Base-by-base conservation (phyloP, 2,888 invertebrate genomes). In the Lasioglossum zephyrum region DNA sequence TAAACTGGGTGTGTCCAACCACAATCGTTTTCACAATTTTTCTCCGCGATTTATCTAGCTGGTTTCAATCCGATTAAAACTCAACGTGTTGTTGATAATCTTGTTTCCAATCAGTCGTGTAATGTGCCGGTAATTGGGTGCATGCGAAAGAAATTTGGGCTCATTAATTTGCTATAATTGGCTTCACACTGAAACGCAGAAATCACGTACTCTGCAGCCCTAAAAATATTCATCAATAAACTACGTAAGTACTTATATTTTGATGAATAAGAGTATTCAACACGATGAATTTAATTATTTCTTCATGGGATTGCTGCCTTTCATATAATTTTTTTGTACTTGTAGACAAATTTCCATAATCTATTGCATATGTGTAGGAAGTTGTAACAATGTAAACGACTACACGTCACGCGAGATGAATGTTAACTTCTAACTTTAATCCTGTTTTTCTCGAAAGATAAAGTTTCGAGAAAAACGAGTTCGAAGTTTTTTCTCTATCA, bases 1-100 rank as follows among this genome's bases (percentile, higher is more conserved):
- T 70, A 77, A 85, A 74, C 57, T 63, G 77, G n/a, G 39, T 70
- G 77, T n/a, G 81, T 47, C 73, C 70, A 47, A 18, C 26, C 47
- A 13, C 53, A 73, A 44, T 36, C 74, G 77, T 79, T 86, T 81
- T 85, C 77, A 36, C 44, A 63, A 70, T 84, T 66, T 74, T 70
- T 31, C 47, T 69, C 31, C 26, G 5, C 26, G 76, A 77, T 79
- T 84, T 69, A 77, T 73, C 57, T 31, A n/a, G 73, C 36, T 44
- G n/a, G 31, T 6, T 22, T 47, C 26, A 16, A 39, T 39, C 18
- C 49, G 49, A 41, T 74, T 70, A 49, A 36, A 49, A 39, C 47
- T 49, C 57, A 63, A 49, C 72, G 53, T 4, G n/a, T n/a, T 31
- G 16, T 63, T 73, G 53, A 85, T 77, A 79, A 73, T 77, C 41